These are phyloP conservation scores for Gulo gulo DNA, from an alignment of 2,113 vertebrate genomes.

Conservation along the genomic window DNA sequence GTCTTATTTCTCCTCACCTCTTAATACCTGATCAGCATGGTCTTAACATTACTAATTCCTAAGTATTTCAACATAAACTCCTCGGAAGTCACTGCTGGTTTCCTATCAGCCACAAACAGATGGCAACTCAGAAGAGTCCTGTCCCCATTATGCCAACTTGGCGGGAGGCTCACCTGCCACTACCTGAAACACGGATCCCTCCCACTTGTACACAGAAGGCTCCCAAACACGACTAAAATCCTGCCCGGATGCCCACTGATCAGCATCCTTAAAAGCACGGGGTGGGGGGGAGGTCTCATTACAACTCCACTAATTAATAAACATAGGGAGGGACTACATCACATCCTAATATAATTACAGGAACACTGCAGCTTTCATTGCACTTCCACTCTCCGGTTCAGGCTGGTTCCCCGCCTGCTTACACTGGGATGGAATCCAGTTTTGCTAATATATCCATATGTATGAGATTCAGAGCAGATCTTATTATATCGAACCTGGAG, in stretches of 20 bases:
- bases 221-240: constrained; percentile 48
- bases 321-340: constrained; percentile 26
- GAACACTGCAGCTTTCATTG: constrained; percentile 40
- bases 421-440: constrained; percentile 65
- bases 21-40: constrained; percentile 21
- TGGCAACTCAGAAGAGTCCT: constrained; percentile 68
- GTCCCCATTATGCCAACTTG: constrained; percentile 63
- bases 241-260: constrained; percentile 49
- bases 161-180: constrained; percentile 68
- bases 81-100: constrained; percentile 47
- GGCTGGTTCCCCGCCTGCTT: constrained; percentile 18
- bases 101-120: constrained; percentile 56
- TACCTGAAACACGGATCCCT: constrained; percentile 64
- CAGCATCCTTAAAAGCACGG: neutral
- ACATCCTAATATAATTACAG: constrained; percentile 34
- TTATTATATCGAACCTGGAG: neutral
- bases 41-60: constrained; percentile 49
- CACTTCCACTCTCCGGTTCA: neutral
- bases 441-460: constrained; percentile 34
- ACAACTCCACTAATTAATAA: constrained; percentile 65
- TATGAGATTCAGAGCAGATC: constrained; percentile 1
- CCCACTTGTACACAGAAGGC: constrained; percentile 54
- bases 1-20: neutral
- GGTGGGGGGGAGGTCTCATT: neutral
- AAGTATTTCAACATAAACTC: constrained; percentile 48